phyloP scores from a whole-genome alignment of 2,113 vertebrate genomes.

The Danio rerio region GRCz12tu NC_133189.1:39713001-39713500 shows the following conservation, averaged over 20 bases:
- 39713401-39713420: too few species aligned
- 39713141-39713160: slow-evolving; percentile 2
- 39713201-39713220: not conserved
- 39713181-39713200: not conserved
- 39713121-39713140: not conserved
- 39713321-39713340: too few species aligned
- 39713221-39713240: not conserved
- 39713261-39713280: too few species aligned
- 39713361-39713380: too few species aligned
- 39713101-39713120: slow-evolving; percentile 32
- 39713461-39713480: not conserved
- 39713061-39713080: slow-evolving; percentile 50
- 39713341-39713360: too few species aligned
- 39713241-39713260: not conserved
- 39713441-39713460: not conserved
- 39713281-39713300: too few species aligned
- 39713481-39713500: not conserved
- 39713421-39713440: too few species aligned
- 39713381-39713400: too few species aligned
- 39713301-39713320: too few species aligned
- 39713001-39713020: slow-evolving; percentile 42
- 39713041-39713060: slow-evolving; percentile 34
- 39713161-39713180: not conserved
- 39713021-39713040: slow-evolving; percentile 39
- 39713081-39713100: not conserved